phyloP scores from a whole-genome alignment of 2,797 vertebrate species.

The Menidia menidia region DNA sequence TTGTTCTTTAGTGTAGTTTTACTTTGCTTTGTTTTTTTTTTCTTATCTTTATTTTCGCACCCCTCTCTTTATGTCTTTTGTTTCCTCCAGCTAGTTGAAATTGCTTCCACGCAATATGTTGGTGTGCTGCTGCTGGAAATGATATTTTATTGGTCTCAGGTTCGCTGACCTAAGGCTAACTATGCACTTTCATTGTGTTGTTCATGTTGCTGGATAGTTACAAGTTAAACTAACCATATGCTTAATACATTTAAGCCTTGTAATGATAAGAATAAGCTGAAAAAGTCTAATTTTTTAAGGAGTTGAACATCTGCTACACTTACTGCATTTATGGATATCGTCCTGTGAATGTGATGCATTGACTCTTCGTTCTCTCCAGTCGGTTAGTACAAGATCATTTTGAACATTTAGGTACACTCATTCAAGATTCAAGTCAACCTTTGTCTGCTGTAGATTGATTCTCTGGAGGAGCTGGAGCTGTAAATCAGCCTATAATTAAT shows the following conservation, averaged over 20 bases:
- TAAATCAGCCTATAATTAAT: neutral
- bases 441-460: slow-evolving; percentile 1
- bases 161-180: slow-evolving; percentile 33
- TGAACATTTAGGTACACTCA: no score
- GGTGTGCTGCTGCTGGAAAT: slow-evolving; percentile 31
- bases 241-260: no score
- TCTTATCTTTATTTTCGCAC: slow-evolving; percentile 23
- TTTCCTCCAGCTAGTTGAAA: slow-evolving; percentile 40
- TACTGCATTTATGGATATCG: slow-evolving; percentile 41
- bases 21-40: slow-evolving; percentile 19
- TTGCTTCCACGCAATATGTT: slow-evolving; percentile 31
- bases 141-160: slow-evolving; percentile 47
- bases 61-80: slow-evolving; percentile 21
- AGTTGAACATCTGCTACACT: slow-evolving; percentile 29
- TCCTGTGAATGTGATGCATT: neutral
- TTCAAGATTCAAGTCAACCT: no score
- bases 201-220: slow-evolving; percentile 21
- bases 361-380: no score
- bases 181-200: slow-evolving; percentile 1
- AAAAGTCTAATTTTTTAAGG: slow-evolving; percentile 5
- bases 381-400: no score
- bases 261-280: neutral
- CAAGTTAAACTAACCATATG: slow-evolving; percentile 32
- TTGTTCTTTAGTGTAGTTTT: slow-evolving; percentile 27
- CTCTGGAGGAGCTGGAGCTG: neutral